Base-by-base conservation (phyloP, 2,113 vertebrate species). In the Nothoprocta perdicaria region DNA sequence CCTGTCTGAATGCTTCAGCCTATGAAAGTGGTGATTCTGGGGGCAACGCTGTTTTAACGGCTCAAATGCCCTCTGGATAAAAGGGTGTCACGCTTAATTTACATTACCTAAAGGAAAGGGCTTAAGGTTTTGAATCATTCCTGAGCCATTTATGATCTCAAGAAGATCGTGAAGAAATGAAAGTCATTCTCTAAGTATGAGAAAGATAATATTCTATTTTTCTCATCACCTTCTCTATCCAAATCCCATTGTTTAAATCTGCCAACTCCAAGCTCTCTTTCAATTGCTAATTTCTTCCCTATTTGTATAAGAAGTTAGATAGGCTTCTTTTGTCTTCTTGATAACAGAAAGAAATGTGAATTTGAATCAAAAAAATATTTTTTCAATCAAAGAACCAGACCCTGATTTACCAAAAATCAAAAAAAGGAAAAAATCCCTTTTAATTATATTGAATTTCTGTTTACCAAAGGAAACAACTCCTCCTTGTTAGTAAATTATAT, bases 381-480 rank as follows among this genome's bases (percentile, higher is more conserved):
- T 79, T 73, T 31, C 27, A 73, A 12, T 48, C 8, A 3, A 93
- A 90, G 48, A 79, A 22, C 5, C 3, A 65, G 24, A 21, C 48
- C 31, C 22, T 68, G 81, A 93, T 79, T 83, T 84, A 88, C 18
- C 67, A 8, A 4, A 5, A 13, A 31, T 31, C 29, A 6, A 2
- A 33, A 55, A 46, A 43, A 43, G 71, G 83, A 53, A 84, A 74
- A 86, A 48, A 41, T 72, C 33, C 41, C 68, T 91, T 94, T 88
- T 86, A 79, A 86, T 41, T 66, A 45, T 79, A 61, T 92, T 94
- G 86, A 58, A 33, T 69, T 90, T 88, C 80, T 90, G 45, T 90
- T 92, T 92, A 90, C 78, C 66, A 68, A 55, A 84, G 84, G 31
- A 94, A 92, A 82, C 90, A 85, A 86, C 93, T 95, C 73, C 80